Evolutionary conservation across 2,888 invertebrate genomes (phyloP).

Genomic region (Hermaeophaga mercurialis): DNA sequence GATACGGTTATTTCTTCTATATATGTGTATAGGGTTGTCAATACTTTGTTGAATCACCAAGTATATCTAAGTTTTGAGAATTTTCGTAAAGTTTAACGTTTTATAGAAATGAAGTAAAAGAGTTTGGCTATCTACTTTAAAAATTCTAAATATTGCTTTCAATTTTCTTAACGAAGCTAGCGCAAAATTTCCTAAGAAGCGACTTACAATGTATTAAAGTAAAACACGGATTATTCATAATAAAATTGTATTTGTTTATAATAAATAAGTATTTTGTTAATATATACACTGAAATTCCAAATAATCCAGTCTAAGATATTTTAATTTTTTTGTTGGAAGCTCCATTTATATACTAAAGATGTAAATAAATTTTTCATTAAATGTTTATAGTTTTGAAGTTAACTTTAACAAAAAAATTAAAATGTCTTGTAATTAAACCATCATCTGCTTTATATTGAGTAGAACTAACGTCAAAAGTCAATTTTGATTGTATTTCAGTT

Average conservation of each 20-base stretch:
- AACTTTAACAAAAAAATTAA: slow-evolving; percentile 6
- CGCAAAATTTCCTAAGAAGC: too few species aligned
- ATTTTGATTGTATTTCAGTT: slow-evolving; percentile 21
- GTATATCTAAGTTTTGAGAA: too few species aligned
- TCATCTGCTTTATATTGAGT: slow-evolving; percentile 12
- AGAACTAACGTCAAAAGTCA: slow-evolving; percentile 20
- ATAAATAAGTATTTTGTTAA: slow-evolving; percentile 18
- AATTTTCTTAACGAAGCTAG: too few species aligned
- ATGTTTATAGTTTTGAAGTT: too few species aligned
- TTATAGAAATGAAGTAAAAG: too few species aligned
- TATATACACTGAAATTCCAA: slow-evolving; percentile 14
- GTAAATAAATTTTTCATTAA: too few species aligned
- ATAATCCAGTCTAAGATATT: slow-evolving; percentile 2
- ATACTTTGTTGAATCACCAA: too few species aligned
- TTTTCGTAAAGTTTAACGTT: too few species aligned
- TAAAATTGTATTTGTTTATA: slow-evolving; percentile 18
- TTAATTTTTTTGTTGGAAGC: neutral
- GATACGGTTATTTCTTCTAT: too few species aligned
- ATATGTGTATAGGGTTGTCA: too few species aligned
- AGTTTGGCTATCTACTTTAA: too few species aligned
- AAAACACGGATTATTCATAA: slow-evolving; percentile 9
- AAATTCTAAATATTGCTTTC: too few species aligned
- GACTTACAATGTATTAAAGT: neutral
- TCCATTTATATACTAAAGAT: neutral
- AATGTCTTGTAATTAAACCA: neutral